Evolutionary conservation across 2,113 vertebrate genomes (phyloP).

Genomic region (Pao palembangensis): DNA sequence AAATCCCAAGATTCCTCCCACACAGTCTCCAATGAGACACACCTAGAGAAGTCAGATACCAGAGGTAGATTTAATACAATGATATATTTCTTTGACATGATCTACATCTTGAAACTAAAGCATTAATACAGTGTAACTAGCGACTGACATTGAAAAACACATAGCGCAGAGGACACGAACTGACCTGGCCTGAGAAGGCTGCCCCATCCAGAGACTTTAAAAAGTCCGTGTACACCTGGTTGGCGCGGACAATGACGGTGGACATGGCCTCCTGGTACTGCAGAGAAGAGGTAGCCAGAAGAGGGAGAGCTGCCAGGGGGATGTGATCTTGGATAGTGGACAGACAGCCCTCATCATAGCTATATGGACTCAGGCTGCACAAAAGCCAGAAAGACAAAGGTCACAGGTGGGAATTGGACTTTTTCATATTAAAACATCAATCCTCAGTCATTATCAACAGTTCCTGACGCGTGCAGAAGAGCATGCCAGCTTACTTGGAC

Average conservation of each 20-base stretch:
- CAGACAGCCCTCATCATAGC: conserved; percentile 89
- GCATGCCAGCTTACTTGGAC: conserved; percentile 79
- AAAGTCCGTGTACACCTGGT: conserved; percentile 91
- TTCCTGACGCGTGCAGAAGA: conserved; percentile 5
- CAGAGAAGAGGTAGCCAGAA: conserved; percentile 91
- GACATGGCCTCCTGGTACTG: conserved; percentile 93
- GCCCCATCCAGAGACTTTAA: conserved; percentile 87
- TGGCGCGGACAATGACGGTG: conserved; percentile 85
- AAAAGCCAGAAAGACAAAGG: conserved; percentile 10
- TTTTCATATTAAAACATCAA: neutral
- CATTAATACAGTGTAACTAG: neutral
- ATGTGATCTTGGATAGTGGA: conserved; percentile 94
- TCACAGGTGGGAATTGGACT: neutral
- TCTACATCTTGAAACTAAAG: neutral
- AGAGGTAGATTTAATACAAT: neutral
- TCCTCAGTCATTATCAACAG: neutral
- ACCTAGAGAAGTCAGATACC: conserved; percentile 73
- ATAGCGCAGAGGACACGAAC: neutral
- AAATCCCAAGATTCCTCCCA: conserved; percentile 94
- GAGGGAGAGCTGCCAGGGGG: conserved; percentile 90
- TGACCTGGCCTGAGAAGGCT: conserved; percentile 92
- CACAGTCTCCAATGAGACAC: conserved; percentile 92
- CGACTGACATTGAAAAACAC: neutral
- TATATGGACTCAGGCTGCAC: conserved; percentile 90
- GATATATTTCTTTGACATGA: neutral